A percentile compares a stretch with the other conserved stretches of the same genome.
phyloP scores from a whole-genome alignment of 2,113 vertebrate genomes.

The Crotalus tigris region DNA sequence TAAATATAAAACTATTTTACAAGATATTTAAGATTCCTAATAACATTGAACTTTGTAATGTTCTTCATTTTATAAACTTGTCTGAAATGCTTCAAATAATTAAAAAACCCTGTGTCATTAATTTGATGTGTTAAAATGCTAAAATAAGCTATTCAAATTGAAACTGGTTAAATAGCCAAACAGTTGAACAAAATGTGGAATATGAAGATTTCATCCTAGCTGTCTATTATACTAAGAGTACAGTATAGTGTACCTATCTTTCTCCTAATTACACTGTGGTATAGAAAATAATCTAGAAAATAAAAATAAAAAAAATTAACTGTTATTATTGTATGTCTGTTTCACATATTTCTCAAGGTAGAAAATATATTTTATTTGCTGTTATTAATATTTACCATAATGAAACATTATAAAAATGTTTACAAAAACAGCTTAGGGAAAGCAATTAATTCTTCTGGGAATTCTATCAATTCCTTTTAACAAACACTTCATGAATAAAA shows the following conservation, averaged over 20 bases:
- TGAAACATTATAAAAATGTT: slow-evolving; percentile 27
- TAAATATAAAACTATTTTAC: neutral
- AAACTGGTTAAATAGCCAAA: neutral
- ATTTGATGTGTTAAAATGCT: neutral
- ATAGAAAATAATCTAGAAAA: neutral
- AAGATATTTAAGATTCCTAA: neutral
- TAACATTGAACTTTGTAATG: neutral
- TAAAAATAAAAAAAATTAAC: neutral
- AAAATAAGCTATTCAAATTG: neutral
- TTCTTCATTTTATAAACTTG: neutral
- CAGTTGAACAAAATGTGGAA: neutral
- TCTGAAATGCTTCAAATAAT: neutral
- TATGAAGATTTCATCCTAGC: neutral
- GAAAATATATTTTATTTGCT: rapidly evolving
- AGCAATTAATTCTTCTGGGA: slow-evolving; percentile 21
- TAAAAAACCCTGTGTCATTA: neutral
- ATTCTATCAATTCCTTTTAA: slow-evolving; percentile 37
- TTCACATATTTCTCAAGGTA: neutral
- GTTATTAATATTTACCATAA: neutral
- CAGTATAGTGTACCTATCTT: neutral
- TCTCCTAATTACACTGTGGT: neutral
- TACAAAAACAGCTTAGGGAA: neutral
- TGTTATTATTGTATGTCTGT: neutral
- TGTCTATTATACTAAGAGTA: neutral
- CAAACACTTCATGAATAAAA: slow-evolving; percentile 42